These are phyloP conservation scores for Dendropsophus ebraccatus DNA, from an alignment of 2,113 vertebrate genomes.

Conservation along the genomic window DNA sequence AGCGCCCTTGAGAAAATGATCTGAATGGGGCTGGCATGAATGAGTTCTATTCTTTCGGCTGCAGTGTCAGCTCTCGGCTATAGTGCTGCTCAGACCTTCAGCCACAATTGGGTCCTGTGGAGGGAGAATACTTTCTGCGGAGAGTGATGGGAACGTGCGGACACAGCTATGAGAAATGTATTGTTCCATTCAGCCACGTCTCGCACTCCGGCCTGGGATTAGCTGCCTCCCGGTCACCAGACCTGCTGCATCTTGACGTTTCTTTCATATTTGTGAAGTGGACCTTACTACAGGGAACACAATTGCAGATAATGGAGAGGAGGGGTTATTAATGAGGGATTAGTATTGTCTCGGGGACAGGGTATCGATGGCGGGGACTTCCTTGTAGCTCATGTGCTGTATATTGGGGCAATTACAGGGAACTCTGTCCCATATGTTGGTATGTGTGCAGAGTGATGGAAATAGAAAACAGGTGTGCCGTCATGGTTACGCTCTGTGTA, in stretches of 20 bases:
- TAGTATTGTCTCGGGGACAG: background rate
- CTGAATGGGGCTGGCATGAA: conserved; percentile 53
- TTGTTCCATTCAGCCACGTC: conserved; percentile 28
- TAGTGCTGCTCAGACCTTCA: conserved; percentile 24
- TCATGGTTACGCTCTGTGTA: conserved; percentile 18
- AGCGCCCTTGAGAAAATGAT: conserved; percentile 57
- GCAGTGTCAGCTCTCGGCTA: conserved; percentile 39
- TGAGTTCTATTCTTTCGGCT: conserved; percentile 37
- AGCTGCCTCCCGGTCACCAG: conserved; percentile 4
- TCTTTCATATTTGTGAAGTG: conserved; percentile 14
- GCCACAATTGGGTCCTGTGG: conserved; percentile 38
- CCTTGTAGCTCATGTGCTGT: background rate
- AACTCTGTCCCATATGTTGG: conserved; percentile 22
- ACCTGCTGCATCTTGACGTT: background rate
- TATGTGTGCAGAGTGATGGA: conserved; percentile 23
- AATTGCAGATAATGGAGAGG: background rate
- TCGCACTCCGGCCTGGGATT: conserved; percentile 23
- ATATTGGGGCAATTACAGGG: background rate
- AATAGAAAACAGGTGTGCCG: conserved; percentile 43
- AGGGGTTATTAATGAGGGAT: background rate
- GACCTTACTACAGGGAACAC: conserved; percentile 3
- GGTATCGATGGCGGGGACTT: background rate
- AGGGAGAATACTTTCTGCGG: conserved; percentile 1
- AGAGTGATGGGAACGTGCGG: background rate
- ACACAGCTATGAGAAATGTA: conserved; percentile 38